Percentiles rank a stretch among this genome's conserved stretches.
Evolutionary conservation across 2,888 invertebrate species (phyloP).

Genomic region (Melieria omissa): DNA sequence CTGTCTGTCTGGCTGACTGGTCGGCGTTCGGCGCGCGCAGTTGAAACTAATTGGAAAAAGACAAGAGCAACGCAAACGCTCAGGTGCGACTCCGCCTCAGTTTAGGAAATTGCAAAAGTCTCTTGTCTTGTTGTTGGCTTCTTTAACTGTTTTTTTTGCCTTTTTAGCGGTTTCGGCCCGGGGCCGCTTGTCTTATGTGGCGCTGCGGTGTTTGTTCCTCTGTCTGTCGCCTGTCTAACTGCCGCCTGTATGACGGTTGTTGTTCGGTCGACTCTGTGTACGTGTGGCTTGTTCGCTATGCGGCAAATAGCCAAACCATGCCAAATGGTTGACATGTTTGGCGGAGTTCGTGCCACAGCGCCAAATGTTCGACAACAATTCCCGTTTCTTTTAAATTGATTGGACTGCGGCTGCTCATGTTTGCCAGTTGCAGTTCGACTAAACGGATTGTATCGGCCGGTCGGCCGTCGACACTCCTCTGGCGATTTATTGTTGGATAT

Average conservation of each 20-base stretch:
- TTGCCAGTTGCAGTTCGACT: conserved; percentile 12
- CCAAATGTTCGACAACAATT: conserved; percentile 26
- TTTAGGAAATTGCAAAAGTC: conserved; percentile 14
- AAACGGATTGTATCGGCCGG: not conserved
- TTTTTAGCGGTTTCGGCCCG: not conserved
- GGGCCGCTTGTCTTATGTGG: not conserved
- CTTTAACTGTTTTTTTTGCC: not conserved
- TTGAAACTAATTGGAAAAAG: conserved; percentile 22
- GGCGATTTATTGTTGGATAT: no score
- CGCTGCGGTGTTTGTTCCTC: not conserved
- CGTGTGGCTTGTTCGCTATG: not conserved
- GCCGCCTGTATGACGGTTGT: not conserved
- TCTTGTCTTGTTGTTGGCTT: not conserved
- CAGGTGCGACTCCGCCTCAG: conserved; percentile 15
- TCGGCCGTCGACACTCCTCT: no score
- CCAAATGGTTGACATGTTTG: conserved; percentile 24
- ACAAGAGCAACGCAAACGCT: conserved; percentile 4
- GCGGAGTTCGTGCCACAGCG: conserved; percentile 19
- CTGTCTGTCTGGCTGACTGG: no score
- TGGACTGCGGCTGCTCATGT: conserved; percentile 11
- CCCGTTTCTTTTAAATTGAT: conserved; percentile 30
- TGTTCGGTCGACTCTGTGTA: not conserved
- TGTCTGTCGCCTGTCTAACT: not conserved
- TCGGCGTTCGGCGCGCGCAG: not conserved
- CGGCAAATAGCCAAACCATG: not conserved